Percentiles rank a stretch among this genome's conserved stretches.
These are phyloP conservation scores for Paradisaea rubra DNA, from an alignment of 2,113 vertebrate genomes.

Conservation along the genomic window DNA sequence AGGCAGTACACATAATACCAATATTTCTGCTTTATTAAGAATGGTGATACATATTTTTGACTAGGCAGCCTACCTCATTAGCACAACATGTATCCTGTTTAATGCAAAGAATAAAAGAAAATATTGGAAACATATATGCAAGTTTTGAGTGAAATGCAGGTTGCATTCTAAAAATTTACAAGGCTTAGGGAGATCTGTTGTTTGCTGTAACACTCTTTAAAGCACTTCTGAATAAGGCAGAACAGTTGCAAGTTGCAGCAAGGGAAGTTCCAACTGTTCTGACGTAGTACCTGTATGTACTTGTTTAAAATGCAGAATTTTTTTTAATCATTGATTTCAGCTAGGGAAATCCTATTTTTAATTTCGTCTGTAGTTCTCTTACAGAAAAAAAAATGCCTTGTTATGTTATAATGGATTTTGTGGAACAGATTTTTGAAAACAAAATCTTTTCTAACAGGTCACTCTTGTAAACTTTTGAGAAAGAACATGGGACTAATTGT, in stretches of 20 bases:
- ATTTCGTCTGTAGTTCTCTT: not conserved
- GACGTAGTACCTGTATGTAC: not conserved
- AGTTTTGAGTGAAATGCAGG: not conserved
- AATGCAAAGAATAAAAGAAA: not conserved
- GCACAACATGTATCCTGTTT: not conserved
- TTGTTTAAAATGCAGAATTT: not conserved
- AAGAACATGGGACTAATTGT: conserved; percentile 98
- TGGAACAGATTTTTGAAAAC: not conserved
- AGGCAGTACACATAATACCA: not conserved
- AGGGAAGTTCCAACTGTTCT: not conserved
- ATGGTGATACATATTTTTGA: not conserved
- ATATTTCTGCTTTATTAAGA: not conserved
- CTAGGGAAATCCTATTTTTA: not conserved
- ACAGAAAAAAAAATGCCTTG: not conserved
- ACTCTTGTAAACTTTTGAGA: conserved; percentile 93
- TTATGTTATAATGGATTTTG: not conserved
- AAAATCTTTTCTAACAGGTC: conserved; percentile 74
- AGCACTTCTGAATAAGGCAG: not conserved
- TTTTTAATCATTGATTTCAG: not conserved
- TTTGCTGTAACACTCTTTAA: not conserved
- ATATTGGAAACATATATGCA: not conserved
- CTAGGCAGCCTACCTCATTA: not conserved
- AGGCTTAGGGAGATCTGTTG: not conserved
- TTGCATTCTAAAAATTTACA: not conserved
- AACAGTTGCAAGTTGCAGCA: not conserved